Evolutionary conservation across 2,797 vertebrate genomes (phyloP), one percentile per base, ranked within the genome.

Genomic region (Petrocephalus schoutedeni): DNA sequence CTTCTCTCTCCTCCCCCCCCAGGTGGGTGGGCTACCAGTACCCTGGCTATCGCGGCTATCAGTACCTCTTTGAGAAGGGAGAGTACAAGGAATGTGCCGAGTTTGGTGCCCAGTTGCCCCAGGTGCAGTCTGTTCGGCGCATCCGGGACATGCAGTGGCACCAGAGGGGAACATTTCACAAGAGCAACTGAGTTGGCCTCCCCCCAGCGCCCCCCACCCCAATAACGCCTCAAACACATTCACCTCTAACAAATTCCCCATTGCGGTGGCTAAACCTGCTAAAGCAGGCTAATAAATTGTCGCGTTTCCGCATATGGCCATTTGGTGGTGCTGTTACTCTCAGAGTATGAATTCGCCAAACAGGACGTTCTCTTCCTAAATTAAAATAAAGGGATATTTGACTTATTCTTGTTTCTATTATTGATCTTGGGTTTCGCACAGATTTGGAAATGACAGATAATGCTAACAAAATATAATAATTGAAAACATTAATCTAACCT

Each of bases 141-240:
- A 95, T 97, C 92, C 95, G 95, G 32, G 96, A 97, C 95, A 96
- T 96, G 96, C 96, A 96, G 95, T 96, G 96, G 95, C 95, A 96
- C 94, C 95, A 94, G 90, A 94, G 94, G 89, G 95, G 95, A 61
- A 36, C 85, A 3, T 86, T 86, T 64, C 85, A 86, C 85, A 21
- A 10, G 5, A 61, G 56, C 85, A 51, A 51, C 41, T 86, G 85
- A 86, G 28, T 21, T 45, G 6, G 54, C 23, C 54, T 16, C 56
- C n/a, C 12, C 53, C 23, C 51, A 41, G 14, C 16, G 54, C 32
- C 57, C 6, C n/a, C 9, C 32, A 0, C 41, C 5, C 8, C 9
- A 86, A 86, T 19, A 61, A n/a, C 57, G 32, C 57, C 57, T 45
- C 58, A 21, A 49, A 45, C 19, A 61, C 85, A 14, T 16, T 45